phyloP scores from a whole-genome alignment of 2,797 vertebrate species.

The Kryptolebias ocellatus region DNA sequence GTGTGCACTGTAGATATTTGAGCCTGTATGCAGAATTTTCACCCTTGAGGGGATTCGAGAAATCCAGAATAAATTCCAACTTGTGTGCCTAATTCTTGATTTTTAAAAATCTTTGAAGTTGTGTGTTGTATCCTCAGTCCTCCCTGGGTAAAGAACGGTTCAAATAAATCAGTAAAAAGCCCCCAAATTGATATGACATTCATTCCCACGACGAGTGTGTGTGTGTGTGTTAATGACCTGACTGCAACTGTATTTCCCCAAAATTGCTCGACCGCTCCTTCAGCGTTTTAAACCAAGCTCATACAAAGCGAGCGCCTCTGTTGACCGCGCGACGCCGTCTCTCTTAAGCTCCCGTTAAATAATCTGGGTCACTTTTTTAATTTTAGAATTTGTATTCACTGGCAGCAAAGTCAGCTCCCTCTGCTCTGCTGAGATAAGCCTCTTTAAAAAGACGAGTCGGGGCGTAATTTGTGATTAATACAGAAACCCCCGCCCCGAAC shows the following conservation, averaged over 20 bases:
- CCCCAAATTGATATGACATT: too few relatives aligned
- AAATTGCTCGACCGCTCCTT: neutral
- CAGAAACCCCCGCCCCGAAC: slow-evolving; percentile 15
- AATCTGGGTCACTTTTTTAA: slow-evolving; percentile 62
- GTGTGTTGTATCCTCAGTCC: too few relatives aligned
- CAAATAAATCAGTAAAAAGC: too few relatives aligned
- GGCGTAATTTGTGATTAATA: slow-evolving; percentile 60
- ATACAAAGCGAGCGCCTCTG: slow-evolving; percentile 20
- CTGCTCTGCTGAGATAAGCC: slow-evolving; percentile 67
- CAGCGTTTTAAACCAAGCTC: slow-evolving; percentile 5
- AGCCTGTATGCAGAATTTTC: too few relatives aligned
- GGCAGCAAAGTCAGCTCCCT: slow-evolving; percentile 39
- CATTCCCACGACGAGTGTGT: too few relatives aligned
- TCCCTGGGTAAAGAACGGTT: too few relatives aligned
- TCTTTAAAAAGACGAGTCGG: slow-evolving; percentile 57
- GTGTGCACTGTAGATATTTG: too few relatives aligned
- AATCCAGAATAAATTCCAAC: too few relatives aligned
- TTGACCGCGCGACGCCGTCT: slow-evolving; percentile 24
- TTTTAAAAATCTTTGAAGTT: too few relatives aligned
- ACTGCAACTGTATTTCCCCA: neutral
- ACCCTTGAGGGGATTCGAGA: too few relatives aligned
- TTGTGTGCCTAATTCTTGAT: too few relatives aligned
- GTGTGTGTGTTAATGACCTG: neutral
- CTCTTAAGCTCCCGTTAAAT: slow-evolving; percentile 29
- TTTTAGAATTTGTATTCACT: slow-evolving; percentile 54